phyloP scores from a whole-genome alignment of 2,797 vertebrate genomes.

The Sciurus carolinensis region DNA sequence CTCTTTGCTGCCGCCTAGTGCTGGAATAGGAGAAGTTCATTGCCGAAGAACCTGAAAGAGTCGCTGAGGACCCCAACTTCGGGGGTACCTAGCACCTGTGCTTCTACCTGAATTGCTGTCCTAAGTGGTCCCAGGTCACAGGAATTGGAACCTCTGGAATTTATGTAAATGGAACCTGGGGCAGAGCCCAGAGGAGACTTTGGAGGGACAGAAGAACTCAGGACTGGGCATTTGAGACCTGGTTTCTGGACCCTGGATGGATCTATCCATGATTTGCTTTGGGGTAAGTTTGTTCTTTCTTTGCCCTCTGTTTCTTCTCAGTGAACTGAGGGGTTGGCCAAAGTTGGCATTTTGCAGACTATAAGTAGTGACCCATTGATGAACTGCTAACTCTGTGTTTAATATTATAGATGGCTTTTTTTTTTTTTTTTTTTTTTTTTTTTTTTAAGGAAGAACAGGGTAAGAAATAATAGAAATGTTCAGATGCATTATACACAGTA shows the following conservation, averaged over 20 bases:
- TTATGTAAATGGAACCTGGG: neutral
- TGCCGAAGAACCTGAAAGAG: no score
- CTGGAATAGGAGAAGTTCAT: neutral
- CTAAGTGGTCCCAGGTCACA: neutral
- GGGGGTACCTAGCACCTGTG: accelerated
- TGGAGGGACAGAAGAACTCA: neutral
- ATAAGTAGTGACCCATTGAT: neutral
- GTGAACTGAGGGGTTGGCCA: neutral
- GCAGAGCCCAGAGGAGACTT: neutral
- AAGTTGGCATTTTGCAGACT: neutral
- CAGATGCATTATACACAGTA: neutral
- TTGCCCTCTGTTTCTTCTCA: neutral
- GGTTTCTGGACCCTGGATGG: neutral
- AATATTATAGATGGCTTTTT: neutral
- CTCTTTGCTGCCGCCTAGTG: constrained; percentile 65
- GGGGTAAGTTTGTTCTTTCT: neutral
- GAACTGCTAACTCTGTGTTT: neutral
- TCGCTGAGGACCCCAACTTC: accelerated
- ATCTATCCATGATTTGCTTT: neutral
- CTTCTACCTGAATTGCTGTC: no score
- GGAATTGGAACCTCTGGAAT: neutral
- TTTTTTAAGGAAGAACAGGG: neutral
- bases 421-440: no score
- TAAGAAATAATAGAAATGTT: neutral
- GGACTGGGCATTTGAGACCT: no score